These are phyloP conservation scores for Leptodactylus fallax DNA, from an alignment of 2,797 vertebrate genomes.

Conservation along the genomic window DNA sequence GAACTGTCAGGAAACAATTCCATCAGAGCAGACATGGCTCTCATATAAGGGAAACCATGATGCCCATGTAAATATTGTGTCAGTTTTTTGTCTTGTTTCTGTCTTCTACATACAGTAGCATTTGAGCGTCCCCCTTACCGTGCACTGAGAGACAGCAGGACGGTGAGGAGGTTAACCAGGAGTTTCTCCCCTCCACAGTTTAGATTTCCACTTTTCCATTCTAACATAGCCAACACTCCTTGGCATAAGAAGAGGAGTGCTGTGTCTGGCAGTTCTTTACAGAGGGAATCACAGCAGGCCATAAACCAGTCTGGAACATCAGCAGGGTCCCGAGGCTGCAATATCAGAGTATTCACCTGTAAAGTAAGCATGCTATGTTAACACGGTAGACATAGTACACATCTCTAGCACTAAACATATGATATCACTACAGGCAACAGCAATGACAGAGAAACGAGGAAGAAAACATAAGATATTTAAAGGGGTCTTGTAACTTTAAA, in stretches of 20 bases:
- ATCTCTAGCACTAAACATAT: not conserved
- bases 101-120: no score
- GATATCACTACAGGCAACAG: not conserved
- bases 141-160: conserved; percentile 84
- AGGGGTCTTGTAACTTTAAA: not conserved
- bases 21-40: no score
- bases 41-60: no score
- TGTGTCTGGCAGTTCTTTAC: conserved; percentile 65
- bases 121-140: conserved; percentile 74
- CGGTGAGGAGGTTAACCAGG: conserved; percentile 79
- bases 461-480: not conserved
- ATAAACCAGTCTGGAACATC: conserved; percentile 81
- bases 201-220: conserved; percentile 81
- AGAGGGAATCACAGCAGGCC: conserved; percentile 77
- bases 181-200: conserved; percentile 81
- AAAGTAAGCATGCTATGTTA: conserved; percentile 14
- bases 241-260: conserved; percentile 89
- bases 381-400: not conserved
- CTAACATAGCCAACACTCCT: conserved; percentile 91
- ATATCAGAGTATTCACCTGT: conserved; percentile 84
- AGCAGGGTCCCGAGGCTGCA: conserved; percentile 64
- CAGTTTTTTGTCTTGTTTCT: no score
- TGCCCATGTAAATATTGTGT: no score
- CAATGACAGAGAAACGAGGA: not conserved
- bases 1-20: no score